Evolutionary conservation across 2,113 vertebrate species (phyloP).

Genomic region (Hyperoodon ampullatus): DNA sequence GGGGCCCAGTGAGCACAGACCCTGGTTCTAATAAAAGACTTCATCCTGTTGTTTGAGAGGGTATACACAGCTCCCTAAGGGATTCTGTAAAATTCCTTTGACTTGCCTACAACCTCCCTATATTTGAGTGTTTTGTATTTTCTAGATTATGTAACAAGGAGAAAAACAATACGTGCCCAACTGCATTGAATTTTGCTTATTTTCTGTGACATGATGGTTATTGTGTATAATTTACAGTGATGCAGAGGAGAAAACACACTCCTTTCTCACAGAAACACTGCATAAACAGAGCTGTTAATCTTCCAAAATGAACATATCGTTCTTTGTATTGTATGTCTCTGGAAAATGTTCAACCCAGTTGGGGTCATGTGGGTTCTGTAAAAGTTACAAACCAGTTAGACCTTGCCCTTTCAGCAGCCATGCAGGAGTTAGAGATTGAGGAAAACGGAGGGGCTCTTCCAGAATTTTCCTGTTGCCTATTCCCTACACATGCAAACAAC

Average conservation of each 20-base stretch:
- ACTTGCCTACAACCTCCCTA: conserved; percentile 33
- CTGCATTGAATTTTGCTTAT: conserved; percentile 52
- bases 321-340: conserved; percentile 62
- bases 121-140: conserved; percentile 47
- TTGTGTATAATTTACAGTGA: conserved; percentile 53
- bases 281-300: conserved; percentile 63
- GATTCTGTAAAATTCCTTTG: conserved; percentile 59
- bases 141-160: conserved; percentile 72
- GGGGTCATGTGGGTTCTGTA: conserved; percentile 21
- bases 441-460: conserved; percentile 4
- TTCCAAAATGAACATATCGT: conserved; percentile 10
- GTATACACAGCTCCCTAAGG: not conserved
- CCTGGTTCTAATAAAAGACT: conserved; percentile 65
- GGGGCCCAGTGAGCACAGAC: conserved; percentile 59
- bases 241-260: conserved; percentile 29
- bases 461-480: conserved; percentile 22
- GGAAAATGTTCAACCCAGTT: conserved; percentile 51
- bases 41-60: conserved; percentile 58
- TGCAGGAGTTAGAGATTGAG: conserved; percentile 34
- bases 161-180: not conserved
- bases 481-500: conserved; percentile 1
- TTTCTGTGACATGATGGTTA: conserved; percentile 39
- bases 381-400: conserved; percentile 48
- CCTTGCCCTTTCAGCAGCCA: conserved; percentile 20
- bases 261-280: conserved; percentile 56